Conservation (phyloP, 2,888 invertebrate genomes). For the Teinopalpus imperialis region DNA sequence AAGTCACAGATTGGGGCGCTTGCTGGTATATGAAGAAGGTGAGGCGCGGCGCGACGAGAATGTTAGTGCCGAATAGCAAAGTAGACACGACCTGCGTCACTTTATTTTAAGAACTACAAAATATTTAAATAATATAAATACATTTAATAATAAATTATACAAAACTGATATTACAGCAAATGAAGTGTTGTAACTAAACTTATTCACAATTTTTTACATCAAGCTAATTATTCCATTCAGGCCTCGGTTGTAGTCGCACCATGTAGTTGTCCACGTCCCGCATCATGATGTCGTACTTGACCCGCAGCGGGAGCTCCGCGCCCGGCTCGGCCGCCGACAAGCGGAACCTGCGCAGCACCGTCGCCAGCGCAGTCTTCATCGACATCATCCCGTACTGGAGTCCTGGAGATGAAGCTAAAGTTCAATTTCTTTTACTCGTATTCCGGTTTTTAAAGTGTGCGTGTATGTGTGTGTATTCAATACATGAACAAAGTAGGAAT, state of each 20-base stretch:
- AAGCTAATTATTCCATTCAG: too few relatives aligned
- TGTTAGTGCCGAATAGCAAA: too few relatives aligned
- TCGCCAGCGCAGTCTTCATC: slow-evolving; percentile 43
- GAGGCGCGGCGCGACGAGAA: too few relatives aligned
- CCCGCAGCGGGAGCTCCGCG: slow-evolving; percentile 34
- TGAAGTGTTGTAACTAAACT: too few relatives aligned
- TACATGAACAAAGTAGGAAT: not conserved
- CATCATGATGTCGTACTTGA: slow-evolving; percentile 50
- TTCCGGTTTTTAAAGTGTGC: not conserved
- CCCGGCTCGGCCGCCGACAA: slow-evolving; percentile 33
- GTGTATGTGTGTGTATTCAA: not conserved
- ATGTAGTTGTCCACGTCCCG: slow-evolving; percentile 48
- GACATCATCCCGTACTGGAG: slow-evolving; percentile 50
- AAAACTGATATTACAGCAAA: too few relatives aligned
- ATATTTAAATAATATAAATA: too few relatives aligned
- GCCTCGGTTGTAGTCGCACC: slow-evolving; percentile 28
- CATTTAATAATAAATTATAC: too few relatives aligned
- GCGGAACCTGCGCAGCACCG: slow-evolving; percentile 38
- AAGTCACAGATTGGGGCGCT: too few relatives aligned
- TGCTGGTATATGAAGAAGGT: too few relatives aligned
- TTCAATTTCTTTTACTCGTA: not conserved
- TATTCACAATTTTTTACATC: too few relatives aligned
- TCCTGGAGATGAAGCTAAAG: slow-evolving; percentile 33
- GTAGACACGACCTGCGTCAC: too few relatives aligned
- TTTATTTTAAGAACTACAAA: too few relatives aligned